These are phyloP conservation scores for Bimastos eiseni DNA, from an alignment of 2,888 invertebrate species.

Conservation along the genomic window DNA sequence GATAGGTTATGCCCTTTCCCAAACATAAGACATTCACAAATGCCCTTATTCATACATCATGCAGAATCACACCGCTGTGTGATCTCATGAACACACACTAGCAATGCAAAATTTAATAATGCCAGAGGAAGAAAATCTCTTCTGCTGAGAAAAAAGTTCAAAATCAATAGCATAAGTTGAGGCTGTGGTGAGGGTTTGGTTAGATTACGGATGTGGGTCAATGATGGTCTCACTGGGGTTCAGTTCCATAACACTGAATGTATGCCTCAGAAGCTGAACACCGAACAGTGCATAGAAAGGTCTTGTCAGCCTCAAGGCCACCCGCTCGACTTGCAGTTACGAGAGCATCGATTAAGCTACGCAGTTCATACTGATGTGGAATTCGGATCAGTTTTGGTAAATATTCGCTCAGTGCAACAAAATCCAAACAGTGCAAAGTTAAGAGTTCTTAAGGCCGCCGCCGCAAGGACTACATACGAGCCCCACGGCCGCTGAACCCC, in stretches of 20 bases:
- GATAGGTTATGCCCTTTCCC: no score
- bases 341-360: neutral
- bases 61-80: no score
- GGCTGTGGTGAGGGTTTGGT: neutral
- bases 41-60: no score
- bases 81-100: no score
- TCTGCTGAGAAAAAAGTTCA: neutral
- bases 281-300: neutral
- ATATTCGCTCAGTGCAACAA: neutral
- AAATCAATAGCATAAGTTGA: neutral
- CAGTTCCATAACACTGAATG: no score
- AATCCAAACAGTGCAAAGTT: constrained; percentile 6
- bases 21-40: no score
- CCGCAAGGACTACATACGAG: neutral
- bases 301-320: neutral
- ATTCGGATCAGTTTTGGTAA: neutral
- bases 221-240: neutral
- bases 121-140: neutral
- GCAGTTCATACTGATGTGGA: neutral
- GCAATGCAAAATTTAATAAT: no score
- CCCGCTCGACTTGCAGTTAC: neutral
- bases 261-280: neutral
- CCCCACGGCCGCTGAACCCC: neutral
- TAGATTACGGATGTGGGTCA: neutral
- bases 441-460: neutral